These are phyloP conservation scores for Drosophila ogumai DNA, from an alignment of 1,140 invertebrate genomes.

Conservation along the genomic window DNA sequence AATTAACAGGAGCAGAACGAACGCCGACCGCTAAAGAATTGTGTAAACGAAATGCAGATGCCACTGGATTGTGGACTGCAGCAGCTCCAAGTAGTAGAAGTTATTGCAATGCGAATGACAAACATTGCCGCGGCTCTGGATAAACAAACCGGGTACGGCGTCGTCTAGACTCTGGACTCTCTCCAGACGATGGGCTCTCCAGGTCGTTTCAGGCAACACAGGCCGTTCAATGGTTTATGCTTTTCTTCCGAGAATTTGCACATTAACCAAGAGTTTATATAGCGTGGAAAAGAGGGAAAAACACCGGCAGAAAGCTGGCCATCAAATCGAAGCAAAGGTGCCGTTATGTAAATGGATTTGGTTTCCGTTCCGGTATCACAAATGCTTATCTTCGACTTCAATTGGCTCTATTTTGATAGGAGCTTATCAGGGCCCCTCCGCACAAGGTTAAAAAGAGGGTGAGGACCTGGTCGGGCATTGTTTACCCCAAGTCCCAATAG, in stretches of 20 bases:
- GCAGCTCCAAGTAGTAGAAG: conserved; percentile 56
- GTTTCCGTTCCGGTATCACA: conserved; percentile 66
- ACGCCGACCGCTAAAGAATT: conserved; percentile 62
- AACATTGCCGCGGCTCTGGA: conserved; percentile 61
- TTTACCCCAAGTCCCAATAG: conserved; percentile 5
- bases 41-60: conserved; percentile 76
- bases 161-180: conserved; percentile 41
- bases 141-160: conserved; percentile 65
- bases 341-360: conserved; percentile 67
- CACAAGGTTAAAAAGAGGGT: conserved; percentile 6
- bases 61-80: conserved; percentile 15
- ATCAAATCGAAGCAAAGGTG: conserved; percentile 36
- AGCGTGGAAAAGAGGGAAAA: conserved; percentile 12
- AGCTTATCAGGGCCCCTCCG: conserved; percentile 14
- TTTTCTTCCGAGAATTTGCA: conserved; percentile 48
- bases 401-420: conserved; percentile 23
- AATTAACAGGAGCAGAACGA: conserved; percentile 61
- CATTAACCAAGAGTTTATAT: conserved; percentile 28
- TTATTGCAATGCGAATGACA: conserved; percentile 80
- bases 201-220: not conserved
- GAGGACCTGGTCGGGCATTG: not conserved
- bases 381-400: conserved; percentile 51
- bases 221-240: conserved; percentile 28
- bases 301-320: conserved; percentile 42
- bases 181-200: conserved; percentile 23